Evolutionary conservation across 2,797 vertebrate genomes (phyloP).

Genomic region (Dallia pectoralis): DNA sequence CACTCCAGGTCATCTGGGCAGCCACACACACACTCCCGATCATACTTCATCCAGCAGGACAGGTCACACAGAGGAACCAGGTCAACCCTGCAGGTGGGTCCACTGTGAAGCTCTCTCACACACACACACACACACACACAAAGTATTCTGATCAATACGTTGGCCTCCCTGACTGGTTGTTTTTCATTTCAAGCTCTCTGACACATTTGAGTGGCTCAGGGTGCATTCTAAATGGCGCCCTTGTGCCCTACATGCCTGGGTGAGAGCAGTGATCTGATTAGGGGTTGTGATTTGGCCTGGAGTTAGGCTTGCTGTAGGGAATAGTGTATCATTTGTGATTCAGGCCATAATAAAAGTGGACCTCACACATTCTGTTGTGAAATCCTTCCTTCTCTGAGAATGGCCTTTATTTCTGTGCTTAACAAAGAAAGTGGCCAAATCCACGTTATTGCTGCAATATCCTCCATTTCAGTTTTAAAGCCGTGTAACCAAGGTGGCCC

Average conservation of each 20-base stretch:
- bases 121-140: conserved; percentile 14
- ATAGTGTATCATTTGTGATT: too few relatives aligned
- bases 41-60: conserved; percentile 45
- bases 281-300: neutral
- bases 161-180: neutral
- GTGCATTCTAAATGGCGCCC: neutral
- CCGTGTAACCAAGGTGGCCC: conserved; percentile 48
- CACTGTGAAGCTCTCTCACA: conserved; percentile 22
- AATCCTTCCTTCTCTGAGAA: conserved; percentile 58
- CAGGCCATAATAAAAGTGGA: conserved; percentile 26
- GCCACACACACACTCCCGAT: conserved; percentile 23
- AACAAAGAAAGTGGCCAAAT: conserved; percentile 65
- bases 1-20: too few relatives aligned
- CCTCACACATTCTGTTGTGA: conserved; percentile 45
- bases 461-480: conserved; percentile 59
- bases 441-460: conserved; percentile 57
- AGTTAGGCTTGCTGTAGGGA: too few relatives aligned
- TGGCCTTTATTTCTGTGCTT: conserved; percentile 71
- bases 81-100: conserved; percentile 72
- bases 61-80: conserved; percentile 55
- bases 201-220: neutral
- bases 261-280: neutral
- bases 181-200: neutral
- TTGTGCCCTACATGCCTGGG: neutral
- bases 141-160: neutral